Conservation (phyloP, 1,140 invertebrate species). For the Acyrthosiphon pisum region DNA sequence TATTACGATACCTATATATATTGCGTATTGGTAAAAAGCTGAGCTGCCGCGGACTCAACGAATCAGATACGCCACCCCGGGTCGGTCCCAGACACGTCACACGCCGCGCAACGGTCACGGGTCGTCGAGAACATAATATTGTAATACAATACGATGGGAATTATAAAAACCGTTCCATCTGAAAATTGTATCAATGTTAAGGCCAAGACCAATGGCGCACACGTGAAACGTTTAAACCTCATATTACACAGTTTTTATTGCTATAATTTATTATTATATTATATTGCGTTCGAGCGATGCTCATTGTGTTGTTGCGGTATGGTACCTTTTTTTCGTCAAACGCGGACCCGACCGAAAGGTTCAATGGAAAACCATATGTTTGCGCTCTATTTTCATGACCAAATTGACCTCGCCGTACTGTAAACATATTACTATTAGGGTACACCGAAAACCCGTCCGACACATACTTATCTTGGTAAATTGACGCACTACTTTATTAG, state of each 20-base stretch:
- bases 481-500: not conserved
- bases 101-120: not conserved
- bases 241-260: not conserved
- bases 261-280: not conserved
- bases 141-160: not conserved
- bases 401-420: not conserved
- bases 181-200: not conserved
- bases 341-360: not conserved
- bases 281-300: not conserved
- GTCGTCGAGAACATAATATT: not conserved
- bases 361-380: not conserved
- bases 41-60: not conserved
- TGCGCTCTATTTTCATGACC: not conserved
- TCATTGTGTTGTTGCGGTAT: not conserved
- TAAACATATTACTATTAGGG: slow-evolving; percentile 3
- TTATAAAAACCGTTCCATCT: not conserved
- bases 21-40: not conserved
- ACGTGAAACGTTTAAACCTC: not conserved
- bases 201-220: not conserved
- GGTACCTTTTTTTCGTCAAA: not conserved
- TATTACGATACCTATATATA: not conserved
- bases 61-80: not conserved
- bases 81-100: too few species aligned
- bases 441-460: not conserved
- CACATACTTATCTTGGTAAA: not conserved